Evolutionary conservation across 2,888 invertebrate species (phyloP).

Genomic region (Orthosia incerta): DNA sequence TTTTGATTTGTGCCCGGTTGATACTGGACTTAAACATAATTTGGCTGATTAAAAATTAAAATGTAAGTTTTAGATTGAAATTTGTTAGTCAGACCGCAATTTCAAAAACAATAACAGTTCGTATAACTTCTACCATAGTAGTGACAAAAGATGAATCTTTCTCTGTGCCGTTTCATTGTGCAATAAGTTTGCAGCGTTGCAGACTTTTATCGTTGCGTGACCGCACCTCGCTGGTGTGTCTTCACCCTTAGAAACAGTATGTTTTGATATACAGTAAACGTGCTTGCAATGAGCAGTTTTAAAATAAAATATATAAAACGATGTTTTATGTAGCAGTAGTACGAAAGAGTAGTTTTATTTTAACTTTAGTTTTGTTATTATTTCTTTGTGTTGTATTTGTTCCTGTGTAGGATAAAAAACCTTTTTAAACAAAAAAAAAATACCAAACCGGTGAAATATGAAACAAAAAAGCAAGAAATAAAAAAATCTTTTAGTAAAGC

Average conservation of each 20-base stretch:
- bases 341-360: slow-evolving; percentile 31
- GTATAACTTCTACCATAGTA: neutral
- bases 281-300: slow-evolving; percentile 42
- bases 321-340: slow-evolving; percentile 35
- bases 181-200: neutral
- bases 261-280: slow-evolving; percentile 63
- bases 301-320: slow-evolving; percentile 50
- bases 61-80: too few species aligned
- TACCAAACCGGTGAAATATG: too few species aligned
- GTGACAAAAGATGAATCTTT: neutral
- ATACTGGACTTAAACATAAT: too few species aligned
- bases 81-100: too few species aligned
- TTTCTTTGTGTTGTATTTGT: slow-evolving; percentile 3
- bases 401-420: neutral
- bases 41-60: too few species aligned
- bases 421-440: too few species aligned
- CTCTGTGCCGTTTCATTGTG: neutral
- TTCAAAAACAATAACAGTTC: too few species aligned
- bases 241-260: slow-evolving; percentile 39
- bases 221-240: slow-evolving; percentile 25
- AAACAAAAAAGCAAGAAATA: too few species aligned
- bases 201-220: slow-evolving; percentile 31
- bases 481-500: too few species aligned
- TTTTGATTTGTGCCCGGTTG: too few species aligned
- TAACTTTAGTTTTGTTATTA: slow-evolving; percentile 16